A percentile compares a stretch with the other conserved stretches of the same genome.
Conservation (phyloP, 35 echinoderm and acorn worm genomes). For the Eucidaris tribuloides region DNA sequence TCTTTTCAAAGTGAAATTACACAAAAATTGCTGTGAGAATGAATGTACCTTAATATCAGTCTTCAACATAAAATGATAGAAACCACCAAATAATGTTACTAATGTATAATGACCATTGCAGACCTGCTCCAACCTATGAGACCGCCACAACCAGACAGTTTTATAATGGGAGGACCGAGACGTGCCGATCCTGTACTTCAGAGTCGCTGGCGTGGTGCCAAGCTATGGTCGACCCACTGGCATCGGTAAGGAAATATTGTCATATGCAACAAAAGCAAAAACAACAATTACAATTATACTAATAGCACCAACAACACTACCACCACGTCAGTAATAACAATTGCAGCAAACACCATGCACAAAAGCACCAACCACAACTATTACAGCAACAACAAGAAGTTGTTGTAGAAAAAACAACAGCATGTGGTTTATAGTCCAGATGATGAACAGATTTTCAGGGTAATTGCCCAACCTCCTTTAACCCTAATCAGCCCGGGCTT, state of each 20-base stretch:
- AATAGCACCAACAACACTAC: not conserved
- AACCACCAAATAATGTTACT: too few species aligned
- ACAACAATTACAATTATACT: not conserved
- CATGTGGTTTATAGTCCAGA: too few species aligned
- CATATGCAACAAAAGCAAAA: not conserved
- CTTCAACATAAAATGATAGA: too few species aligned
- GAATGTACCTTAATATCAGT: too few species aligned
- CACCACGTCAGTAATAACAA: not conserved
- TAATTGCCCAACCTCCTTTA: too few species aligned
- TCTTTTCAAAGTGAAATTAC: too few species aligned
- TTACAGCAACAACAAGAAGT: not conserved
- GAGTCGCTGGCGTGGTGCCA: conserved; percentile 71
- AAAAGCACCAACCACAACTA: not conserved
- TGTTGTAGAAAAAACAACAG: too few species aligned
- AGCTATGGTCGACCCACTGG: conserved; percentile 49
- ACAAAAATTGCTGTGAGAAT: too few species aligned
- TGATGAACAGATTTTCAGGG: too few species aligned
- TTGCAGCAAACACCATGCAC: not conserved
- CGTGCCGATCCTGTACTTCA: conserved; percentile 32
- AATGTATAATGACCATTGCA: not conserved
- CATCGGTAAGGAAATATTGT: conserved; percentile 33
- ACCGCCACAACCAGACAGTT: conserved; percentile 68
- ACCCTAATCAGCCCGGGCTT: too few species aligned
- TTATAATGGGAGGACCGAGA: conserved; percentile 70
- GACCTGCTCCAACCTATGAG: conserved; percentile 64